These are phyloP conservation scores for Halesus radiatus DNA, from an alignment of 1,140 invertebrate species.

Conservation along the genomic window DNA sequence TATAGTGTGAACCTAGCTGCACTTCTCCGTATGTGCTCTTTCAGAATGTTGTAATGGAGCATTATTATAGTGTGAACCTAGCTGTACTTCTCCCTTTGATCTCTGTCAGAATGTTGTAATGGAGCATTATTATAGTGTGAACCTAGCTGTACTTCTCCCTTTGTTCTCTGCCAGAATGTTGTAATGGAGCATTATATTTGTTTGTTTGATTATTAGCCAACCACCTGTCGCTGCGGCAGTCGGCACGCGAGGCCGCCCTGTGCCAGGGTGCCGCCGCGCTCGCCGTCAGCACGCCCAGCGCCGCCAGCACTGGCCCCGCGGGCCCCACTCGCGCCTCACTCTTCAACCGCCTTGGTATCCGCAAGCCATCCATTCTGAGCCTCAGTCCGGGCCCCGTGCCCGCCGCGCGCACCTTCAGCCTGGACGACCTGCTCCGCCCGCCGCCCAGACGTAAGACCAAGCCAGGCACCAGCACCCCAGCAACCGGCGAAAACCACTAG, in stretches of 20 bases:
- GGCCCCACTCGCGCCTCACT: slow-evolving; percentile 72
- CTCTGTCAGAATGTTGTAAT: no score
- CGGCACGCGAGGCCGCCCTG: slow-evolving; percentile 51
- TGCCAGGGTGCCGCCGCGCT: slow-evolving; percentile 25
- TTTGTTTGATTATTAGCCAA: slow-evolving; percentile 58
- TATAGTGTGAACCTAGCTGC: no score
- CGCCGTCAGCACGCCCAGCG: slow-evolving; percentile 62
- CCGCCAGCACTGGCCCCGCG: slow-evolving; percentile 59
- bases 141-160: no score
- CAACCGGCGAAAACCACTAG: not conserved
- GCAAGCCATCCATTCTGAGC: slow-evolving; percentile 84
- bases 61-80: no score
- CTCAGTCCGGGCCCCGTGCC: slow-evolving; percentile 68
- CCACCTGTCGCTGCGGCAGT: slow-evolving; percentile 58
- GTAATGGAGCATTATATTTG: no score
- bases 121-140: no score
- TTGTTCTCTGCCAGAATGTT: no score
- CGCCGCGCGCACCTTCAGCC: slow-evolving; percentile 81
- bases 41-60: no score
- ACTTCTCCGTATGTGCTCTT: no score
- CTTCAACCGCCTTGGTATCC: slow-evolving; percentile 82
- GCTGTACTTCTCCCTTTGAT: no score
- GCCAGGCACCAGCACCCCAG: not conserved
- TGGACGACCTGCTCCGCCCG: slow-evolving; percentile 85
- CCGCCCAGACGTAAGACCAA: slow-evolving; percentile 77